Base-by-base conservation (phyloP, 2,888 invertebrate genomes). In the Scaptomyza reducta region DNA sequence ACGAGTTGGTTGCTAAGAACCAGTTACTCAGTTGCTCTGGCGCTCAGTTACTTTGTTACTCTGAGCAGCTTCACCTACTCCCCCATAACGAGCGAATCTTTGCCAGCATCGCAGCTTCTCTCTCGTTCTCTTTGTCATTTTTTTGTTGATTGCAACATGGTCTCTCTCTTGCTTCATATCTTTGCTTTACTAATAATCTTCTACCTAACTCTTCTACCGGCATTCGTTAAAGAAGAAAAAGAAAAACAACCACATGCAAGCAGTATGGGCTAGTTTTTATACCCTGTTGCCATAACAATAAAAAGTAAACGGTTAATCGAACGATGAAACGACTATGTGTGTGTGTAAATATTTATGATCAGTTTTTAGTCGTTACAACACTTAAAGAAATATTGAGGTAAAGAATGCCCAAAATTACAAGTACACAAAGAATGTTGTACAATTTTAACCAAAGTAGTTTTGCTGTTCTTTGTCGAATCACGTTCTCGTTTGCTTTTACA, bases 1-100 rank as follows among this genome's bases (percentile, higher is more conserved):
- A 85, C 80, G 68, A 82, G 80, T 85, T 85, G 60, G 76, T 79
- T 70, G 79, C 82, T 73, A 73, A 80, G 80, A 80, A 80, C 80
- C 80, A 85, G 80, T 80, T 80, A 40, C 31, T 54, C 31, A 40
- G 10, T 14, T 18, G 18, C 18, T 54, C 31, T 16, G 10, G 11
- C 13, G 18, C 18, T 49, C 18, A 9, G 14, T 54, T 54, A 11
- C 55, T 47, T 35, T 40, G 18, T 25, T 42, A 10, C 49, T 40
- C 31, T 13, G 11, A 33, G 46, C 50, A 29, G 42, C 49, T 47
- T 27, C 69, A 16, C 6, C 45, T 40, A 50, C 54, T 50, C 31
- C 57, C 59, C 25, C 57, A 33, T 45, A 71, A 51, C 62, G 51
- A 76, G 70, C 65, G 63, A 64, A 10, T 77, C 63, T 76, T 61